phyloP scores from a whole-genome alignment of 2,888 invertebrate species.

The Trachelus stipa region DNA sequence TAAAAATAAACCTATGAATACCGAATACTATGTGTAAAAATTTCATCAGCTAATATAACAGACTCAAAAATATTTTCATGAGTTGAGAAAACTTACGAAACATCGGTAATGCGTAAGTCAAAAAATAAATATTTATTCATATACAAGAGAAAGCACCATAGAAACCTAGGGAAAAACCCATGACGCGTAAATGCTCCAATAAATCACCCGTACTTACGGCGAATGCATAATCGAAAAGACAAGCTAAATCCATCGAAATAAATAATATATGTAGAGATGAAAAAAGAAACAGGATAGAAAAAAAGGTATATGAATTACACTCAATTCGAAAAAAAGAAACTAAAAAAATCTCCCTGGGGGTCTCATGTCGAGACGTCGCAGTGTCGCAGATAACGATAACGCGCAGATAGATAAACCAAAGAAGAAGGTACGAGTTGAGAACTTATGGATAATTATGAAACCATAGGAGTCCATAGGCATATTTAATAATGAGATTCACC shows the following conservation, averaged over 20 bases:
- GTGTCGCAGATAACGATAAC: slow-evolving; percentile 28
- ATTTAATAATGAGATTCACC: background rate
- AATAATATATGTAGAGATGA: background rate
- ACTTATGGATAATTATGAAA: background rate
- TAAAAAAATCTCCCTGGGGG: background rate
- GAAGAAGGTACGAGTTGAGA: background rate
- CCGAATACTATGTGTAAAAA: background rate
- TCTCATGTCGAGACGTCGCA: background rate
- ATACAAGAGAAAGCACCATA: background rate
- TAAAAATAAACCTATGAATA: background rate
- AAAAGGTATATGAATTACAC: background rate
- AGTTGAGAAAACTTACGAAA: background rate
- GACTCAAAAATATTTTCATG: background rate
- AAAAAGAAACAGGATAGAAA: background rate
- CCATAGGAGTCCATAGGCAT: background rate
- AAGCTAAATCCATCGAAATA: background rate
- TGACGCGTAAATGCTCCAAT: background rate
- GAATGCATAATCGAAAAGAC: background rate
- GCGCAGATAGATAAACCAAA: slow-evolving; percentile 39
- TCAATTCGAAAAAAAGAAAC: background rate
- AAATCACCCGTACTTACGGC: background rate
- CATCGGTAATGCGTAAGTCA: background rate
- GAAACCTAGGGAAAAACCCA: background rate
- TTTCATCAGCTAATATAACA: background rate
- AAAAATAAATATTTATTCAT: background rate